Conservation (phyloP, 2,888 invertebrate genomes). For the Leptarthrus brevirostris region DNA sequence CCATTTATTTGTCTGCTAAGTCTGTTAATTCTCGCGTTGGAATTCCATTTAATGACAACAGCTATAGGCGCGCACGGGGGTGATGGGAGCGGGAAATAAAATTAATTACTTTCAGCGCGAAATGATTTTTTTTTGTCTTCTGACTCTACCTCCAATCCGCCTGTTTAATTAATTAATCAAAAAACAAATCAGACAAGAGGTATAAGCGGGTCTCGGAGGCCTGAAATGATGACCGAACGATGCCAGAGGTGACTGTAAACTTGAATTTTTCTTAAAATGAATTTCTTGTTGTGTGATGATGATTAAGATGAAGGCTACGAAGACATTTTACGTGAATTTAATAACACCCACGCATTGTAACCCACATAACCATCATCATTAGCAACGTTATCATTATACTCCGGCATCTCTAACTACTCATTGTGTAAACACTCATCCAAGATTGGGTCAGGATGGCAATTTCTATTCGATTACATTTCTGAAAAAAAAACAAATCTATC, state of each 20-base stretch:
- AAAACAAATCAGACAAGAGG: constrained; percentile 32
- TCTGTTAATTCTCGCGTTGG: constrained; percentile 38
- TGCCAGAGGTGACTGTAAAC: not conserved
- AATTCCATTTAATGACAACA: constrained; percentile 44
- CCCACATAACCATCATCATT: not conserved
- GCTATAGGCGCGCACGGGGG: not conserved
- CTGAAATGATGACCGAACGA: not conserved
- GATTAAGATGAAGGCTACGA: constrained; percentile 7
- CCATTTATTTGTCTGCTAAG: constrained; percentile 18
- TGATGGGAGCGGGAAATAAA: constrained; percentile 10
- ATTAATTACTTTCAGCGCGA: constrained; percentile 48
- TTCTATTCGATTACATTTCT: no score
- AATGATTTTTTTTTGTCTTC: constrained; percentile 23
- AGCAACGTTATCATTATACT: no score
- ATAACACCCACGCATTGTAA: constrained; percentile 1
- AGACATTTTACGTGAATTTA: not conserved
- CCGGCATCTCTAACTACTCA: no score
- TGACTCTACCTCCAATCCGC: constrained; percentile 14
- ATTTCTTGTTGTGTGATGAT: constrained; percentile 3
- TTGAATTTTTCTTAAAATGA: not conserved
- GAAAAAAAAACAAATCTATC: not conserved
- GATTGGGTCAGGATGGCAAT: no score
- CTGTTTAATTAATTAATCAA: constrained; percentile 43
- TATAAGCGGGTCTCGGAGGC: not conserved
- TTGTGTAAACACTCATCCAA: no score